Evolutionary conservation across 2,797 vertebrate genomes (phyloP), one percentile per base, ranked within the genome.

Genomic region (Diglossa cyanea): DNA sequence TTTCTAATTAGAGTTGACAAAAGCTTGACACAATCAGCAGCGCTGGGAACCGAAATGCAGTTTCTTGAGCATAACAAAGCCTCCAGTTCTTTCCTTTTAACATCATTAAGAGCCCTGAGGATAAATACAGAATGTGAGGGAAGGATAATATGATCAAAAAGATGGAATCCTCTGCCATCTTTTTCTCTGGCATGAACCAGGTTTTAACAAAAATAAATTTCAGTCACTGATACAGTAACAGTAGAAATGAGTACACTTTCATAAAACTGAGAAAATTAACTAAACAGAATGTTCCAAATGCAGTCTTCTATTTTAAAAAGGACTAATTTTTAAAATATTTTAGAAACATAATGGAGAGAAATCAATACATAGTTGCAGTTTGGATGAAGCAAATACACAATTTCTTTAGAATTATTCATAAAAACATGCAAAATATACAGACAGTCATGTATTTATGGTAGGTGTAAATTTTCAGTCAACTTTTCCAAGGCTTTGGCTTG

Each of bases 1-100:
- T 24, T 88, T 83, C 73, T 93, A 95, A 95, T 93, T 89, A 94
- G 50, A 93, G 13, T 39, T 92, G 80, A 84, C 70, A 96, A 94
- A 95, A 77, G 3, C 45, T 78, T 85, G 75, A 85, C 70, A 92
- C 26, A 91, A 83, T 92, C 50, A 82, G 47, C 61, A 90, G 33
- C 72, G 50, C 16, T 61, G 89, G 60, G 87, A 96, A 78, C 53
- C 4, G 33, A 95, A 97, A 86, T 80, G 70, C 15, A 31, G 50
- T 42, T 90, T 80, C 62, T 76, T 91, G 61, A 63, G 39, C n/a
- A 47, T 67, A 86, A 94, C 16, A 93, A 93, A 94, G 70, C 16
- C 19, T 93, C 91, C 45, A 53, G 21, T 73, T 72, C 45, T 83
- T 95, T 92, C 57, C 26, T 80, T 81, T 71, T 75, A 91, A 90